phyloP scores from a whole-genome alignment of 2,113 vertebrate species.

The Microtus montanus region DNA sequence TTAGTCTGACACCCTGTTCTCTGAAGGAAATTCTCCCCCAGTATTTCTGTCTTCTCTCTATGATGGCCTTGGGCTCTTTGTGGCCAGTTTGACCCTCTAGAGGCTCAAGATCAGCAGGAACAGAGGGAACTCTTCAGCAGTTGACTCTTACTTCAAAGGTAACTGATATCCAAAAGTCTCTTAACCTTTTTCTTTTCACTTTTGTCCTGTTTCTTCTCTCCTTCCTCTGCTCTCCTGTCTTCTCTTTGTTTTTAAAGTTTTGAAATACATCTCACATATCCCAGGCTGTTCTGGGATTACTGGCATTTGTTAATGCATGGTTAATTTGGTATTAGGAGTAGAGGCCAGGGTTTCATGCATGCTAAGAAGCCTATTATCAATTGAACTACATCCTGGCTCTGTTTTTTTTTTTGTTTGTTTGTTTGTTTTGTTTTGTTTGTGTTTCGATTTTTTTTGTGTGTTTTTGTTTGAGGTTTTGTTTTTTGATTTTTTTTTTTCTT shows the following conservation, averaged over 20 bases:
- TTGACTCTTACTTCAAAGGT: neutral
- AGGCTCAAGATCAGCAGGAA: slow-evolving; percentile 2
- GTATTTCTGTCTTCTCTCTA: neutral
- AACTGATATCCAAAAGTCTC: neutral
- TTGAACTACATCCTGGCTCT: neutral
- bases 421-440: neutral
- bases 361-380: neutral
- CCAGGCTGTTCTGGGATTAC: too few relatives aligned
- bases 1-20: neutral
- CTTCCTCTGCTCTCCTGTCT: too few relatives aligned
- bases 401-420: too few relatives aligned
- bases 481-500: too few relatives aligned
- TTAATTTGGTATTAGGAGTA: too few relatives aligned
- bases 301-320: too few relatives aligned
- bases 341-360: neutral
- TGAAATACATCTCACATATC: too few relatives aligned
- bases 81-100: neutral
- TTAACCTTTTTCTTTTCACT: neutral
- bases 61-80: neutral
- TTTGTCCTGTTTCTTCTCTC: neutral
- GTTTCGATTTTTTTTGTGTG: too few relatives aligned
- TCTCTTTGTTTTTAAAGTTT: too few relatives aligned
- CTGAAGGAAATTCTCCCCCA: neutral
- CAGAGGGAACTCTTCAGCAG: neutral
- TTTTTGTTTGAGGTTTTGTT: neutral